phyloP scores from a whole-genome alignment of 1,140 invertebrate species.

The Drosophila ananassae region DNA sequence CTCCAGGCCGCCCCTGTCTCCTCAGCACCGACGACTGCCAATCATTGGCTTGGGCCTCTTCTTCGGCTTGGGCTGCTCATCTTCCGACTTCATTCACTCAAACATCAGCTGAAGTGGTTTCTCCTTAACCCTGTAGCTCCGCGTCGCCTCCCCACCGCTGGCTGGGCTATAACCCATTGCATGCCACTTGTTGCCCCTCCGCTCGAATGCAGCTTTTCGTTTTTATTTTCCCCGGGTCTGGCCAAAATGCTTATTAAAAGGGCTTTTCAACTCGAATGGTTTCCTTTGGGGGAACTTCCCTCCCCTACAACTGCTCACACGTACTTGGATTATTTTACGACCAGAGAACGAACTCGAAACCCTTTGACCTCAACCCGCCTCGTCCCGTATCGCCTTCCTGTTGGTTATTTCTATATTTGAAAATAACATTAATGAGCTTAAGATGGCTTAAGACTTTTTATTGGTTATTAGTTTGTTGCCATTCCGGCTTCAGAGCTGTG shows the following conservation, averaged over 20 bases:
- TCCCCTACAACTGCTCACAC: constrained; percentile 12
- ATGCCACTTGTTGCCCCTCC: constrained; percentile 60
- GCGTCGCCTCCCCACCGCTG: background rate
- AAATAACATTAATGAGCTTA: constrained; percentile 78
- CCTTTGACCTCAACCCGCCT: constrained; percentile 14
- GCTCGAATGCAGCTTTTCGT: constrained; percentile 26
- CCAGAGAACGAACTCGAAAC: constrained; percentile 14
- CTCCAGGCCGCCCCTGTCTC: constrained; percentile 5
- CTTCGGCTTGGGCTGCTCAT: constrained; percentile 60
- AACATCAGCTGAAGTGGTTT: constrained; percentile 67
- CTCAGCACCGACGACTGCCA: constrained; percentile 49
- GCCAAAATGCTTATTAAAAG: constrained; percentile 77
- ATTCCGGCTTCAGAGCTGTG: constrained; percentile 31
- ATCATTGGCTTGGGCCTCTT: constrained; percentile 52
- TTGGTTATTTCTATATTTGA: constrained; percentile 64
- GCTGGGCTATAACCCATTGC: constrained; percentile 7
- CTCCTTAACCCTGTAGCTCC: constrained; percentile 44
- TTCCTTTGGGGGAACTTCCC: constrained; percentile 57
- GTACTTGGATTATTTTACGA: constrained; percentile 31
- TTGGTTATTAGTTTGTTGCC: constrained; percentile 78
- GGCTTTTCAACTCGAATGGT: constrained; percentile 77
- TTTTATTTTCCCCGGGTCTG: constrained; percentile 38
- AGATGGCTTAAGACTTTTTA: constrained; percentile 76
- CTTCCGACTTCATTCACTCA: constrained; percentile 73
- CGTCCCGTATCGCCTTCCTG: background rate